phyloP scores from a whole-genome alignment of 1,140 invertebrate species.

The Caenorhabditis tropicalis region DNA sequence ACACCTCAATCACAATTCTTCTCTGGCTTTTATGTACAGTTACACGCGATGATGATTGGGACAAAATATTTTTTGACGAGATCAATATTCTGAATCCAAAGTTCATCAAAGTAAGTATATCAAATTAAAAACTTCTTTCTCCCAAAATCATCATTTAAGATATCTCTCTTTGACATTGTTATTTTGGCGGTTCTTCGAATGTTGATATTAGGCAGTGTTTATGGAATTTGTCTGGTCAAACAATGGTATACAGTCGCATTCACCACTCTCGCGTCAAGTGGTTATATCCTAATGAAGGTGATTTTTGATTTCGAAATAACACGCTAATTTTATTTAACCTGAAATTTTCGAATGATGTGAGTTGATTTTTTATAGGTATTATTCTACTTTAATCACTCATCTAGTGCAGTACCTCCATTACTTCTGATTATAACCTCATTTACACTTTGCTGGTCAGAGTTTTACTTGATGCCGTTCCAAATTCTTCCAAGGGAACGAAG shows the following conservation, averaged over 20 bases:
- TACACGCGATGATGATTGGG: slow-evolving; percentile 14
- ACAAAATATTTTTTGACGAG: background rate
- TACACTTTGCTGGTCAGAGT: slow-evolving; percentile 22
- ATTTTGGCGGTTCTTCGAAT: background rate
- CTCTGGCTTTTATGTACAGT: slow-evolving; percentile 8
- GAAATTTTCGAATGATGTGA: too few relatives aligned
- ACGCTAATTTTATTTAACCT: too few relatives aligned
- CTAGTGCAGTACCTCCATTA: slow-evolving; percentile 5
- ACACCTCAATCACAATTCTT: slow-evolving; percentile 23
- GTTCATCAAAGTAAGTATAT: background rate
- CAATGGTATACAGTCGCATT: slow-evolving; percentile 26
- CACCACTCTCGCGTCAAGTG: slow-evolving; percentile 17
- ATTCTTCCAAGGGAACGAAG: background rate
- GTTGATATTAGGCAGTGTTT: background rate
- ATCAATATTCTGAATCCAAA: slow-evolving; percentile 23
- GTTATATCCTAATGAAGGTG: slow-evolving; percentile 14
- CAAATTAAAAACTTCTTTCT: background rate
- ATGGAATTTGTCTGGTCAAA: slow-evolving; percentile 33
- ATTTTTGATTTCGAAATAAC: too few relatives aligned
- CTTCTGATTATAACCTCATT: slow-evolving; percentile 4
- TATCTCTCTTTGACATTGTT: slow-evolving; percentile 12
- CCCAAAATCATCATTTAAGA: background rate
- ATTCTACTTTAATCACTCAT: slow-evolving; percentile 38
- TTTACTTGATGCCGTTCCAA: slow-evolving; percentile 31
- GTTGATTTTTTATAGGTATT: too few relatives aligned